Evolutionary conservation across 1,140 invertebrate genomes (phyloP), one percentile per base, ranked within the genome.

Genomic region (Eriocheir sinensis): DNA sequence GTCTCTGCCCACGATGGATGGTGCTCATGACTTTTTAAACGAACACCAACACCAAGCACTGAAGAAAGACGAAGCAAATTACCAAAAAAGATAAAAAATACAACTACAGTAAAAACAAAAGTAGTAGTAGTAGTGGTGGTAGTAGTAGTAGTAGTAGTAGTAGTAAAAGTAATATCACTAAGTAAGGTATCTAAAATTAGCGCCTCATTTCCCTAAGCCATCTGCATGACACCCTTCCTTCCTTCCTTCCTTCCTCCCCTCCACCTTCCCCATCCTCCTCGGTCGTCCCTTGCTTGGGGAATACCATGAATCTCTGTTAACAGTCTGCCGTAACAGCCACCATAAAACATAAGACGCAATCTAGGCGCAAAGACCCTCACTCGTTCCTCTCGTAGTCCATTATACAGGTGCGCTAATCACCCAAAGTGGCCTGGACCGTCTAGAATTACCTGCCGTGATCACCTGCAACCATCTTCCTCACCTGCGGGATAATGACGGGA

Each of bases 381-480:
- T 41, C 21, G 81, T 41, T 36, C 38, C 30, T 36, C 38, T 85
- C 81, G 27, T 85, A 85, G 34, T 36, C 85, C 34, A 88, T 88
- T 40, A 88, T 40, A 88, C 85, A 88, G 34, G 85, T 41, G 38
- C 34, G 8, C 38, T 44, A 40, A 88, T 88, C 41, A 40, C 38
- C 85, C 41, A 21, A 41, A 88, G 38, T 88, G 85, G 85, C 41
- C 27, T 21, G 27, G 41, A 2, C 27, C 85, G 38, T 21, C 85
- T 88, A 30, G 38, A 34, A 88, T 88, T 88, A 88, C 38, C 85
- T 44, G 41, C 21, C 9, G 8, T 40, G 85, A 88, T 88, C 41
- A 88, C 34, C 85, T 44, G 41, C 44, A 88, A 44, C 38, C 85
- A 88, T 88, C 85, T 44, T 41, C 85, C 38, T 88, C n/a, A 40